phyloP scores from a whole-genome alignment of 1,140 invertebrate genomes.

The Coenobita brevimanus region DNA sequence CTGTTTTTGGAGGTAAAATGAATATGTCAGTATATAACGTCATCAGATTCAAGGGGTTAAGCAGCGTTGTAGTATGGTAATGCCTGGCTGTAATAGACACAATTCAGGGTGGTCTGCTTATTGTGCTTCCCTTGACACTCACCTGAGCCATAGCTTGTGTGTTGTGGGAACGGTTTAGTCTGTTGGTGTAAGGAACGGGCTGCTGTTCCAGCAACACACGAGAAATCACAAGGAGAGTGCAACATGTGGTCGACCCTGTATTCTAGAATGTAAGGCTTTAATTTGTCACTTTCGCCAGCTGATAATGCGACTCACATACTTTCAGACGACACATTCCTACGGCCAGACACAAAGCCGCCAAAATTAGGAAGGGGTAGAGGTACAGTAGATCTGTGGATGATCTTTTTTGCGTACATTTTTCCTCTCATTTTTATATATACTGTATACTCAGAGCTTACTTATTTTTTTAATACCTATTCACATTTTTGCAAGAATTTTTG shows the following conservation, averaged over 20 bases:
- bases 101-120: too few relatives aligned
- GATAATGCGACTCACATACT: conserved; percentile 50
- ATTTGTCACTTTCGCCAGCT: conserved; percentile 17
- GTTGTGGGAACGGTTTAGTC: too few relatives aligned
- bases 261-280: conserved; percentile 18
- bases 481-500: conserved; percentile 26
- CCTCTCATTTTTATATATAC: conserved; percentile 24
- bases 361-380: conserved; percentile 65
- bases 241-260: too few relatives aligned
- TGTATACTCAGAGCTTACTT: neutral
- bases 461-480: neutral
- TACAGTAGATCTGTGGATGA: conserved; percentile 24
- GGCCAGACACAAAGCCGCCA: conserved; percentile 62
- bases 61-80: too few relatives aligned
- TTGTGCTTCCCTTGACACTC: too few relatives aligned
- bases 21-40: too few relatives aligned
- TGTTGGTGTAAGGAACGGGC: neutral
- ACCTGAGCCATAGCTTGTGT: too few relatives aligned
- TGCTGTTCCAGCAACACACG: too few relatives aligned
- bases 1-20: too few relatives aligned
- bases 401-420: conserved; percentile 42
- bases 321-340: conserved; percentile 62
- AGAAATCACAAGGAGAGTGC: too few relatives aligned
- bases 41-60: too few relatives aligned
- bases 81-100: too few relatives aligned